These are phyloP conservation scores for Procambarus clarkii DNA, from an alignment of 1,140 invertebrate genomes.

Conservation along the genomic window DNA sequence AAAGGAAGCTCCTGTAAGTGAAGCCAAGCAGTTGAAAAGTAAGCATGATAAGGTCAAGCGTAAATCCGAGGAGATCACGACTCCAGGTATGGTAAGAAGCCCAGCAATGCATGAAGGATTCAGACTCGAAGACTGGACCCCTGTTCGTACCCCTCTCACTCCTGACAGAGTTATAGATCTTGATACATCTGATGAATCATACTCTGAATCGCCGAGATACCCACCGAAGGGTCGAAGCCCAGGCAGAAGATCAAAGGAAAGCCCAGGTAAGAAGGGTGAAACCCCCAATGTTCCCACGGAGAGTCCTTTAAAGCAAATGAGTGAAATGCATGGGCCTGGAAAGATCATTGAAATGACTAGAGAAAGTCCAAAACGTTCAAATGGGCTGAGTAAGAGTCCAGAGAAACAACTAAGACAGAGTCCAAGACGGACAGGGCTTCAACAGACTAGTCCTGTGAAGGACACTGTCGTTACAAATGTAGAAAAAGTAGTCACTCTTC, in stretches of 20 bases:
- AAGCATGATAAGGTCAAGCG: constrained; percentile 72
- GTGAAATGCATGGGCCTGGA: constrained; percentile 35
- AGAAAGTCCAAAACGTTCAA: constrained; percentile 26
- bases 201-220: constrained; percentile 53
- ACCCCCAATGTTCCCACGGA: constrained; percentile 7
- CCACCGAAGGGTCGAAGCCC: constrained; percentile 67
- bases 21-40: constrained; percentile 17
- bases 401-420: constrained; percentile 43
- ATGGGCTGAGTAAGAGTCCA: constrained; percentile 43
- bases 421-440: constrained; percentile 11
- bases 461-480: constrained; percentile 13
- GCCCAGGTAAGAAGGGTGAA: constrained; percentile 45
- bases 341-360: constrained; percentile 7
- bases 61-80: constrained; percentile 73
- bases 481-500: constrained; percentile 30
- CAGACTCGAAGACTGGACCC: constrained; percentile 76
- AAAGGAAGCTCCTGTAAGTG: constrained; percentile 4
- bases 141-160: constrained; percentile 73
- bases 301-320: constrained; percentile 36
- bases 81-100: constrained; percentile 75
- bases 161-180: constrained; percentile 68
- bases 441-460: constrained; percentile 72
- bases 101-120: constrained; percentile 76
- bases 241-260: constrained; percentile 59
- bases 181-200: constrained; percentile 71